Evolutionary conservation across 2,797 vertebrate genomes (phyloP).

Genomic region (Rousettus madagascariensis): DNA sequence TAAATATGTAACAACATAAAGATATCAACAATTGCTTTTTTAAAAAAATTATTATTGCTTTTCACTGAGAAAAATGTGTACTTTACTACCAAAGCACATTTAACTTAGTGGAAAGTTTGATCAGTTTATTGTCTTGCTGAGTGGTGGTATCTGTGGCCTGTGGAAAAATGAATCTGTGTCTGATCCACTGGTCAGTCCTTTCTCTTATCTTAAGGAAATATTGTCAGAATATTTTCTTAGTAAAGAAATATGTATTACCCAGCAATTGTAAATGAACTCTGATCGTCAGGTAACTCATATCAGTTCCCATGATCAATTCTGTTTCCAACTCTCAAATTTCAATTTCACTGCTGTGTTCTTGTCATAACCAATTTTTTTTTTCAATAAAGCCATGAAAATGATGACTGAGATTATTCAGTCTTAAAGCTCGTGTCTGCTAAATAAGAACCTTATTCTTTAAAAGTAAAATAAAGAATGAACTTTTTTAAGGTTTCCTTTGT

Average conservation of each 20-base stretch:
- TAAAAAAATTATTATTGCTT: background rate
- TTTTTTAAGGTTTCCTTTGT: background rate
- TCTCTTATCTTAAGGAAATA: background rate
- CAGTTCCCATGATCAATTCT: background rate
- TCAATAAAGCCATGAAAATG: background rate
- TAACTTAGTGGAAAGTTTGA: background rate
- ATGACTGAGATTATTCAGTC: background rate
- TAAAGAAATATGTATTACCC: background rate
- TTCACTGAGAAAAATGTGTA: background rate
- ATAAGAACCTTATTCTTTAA: background rate
- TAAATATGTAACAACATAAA: background rate
- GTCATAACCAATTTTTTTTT: slow-evolving; percentile 23
- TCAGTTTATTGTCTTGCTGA: background rate
- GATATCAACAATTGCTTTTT: background rate
- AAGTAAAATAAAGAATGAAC: background rate
- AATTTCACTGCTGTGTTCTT: background rate
- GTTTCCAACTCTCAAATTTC: background rate
- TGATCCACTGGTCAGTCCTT: background rate
- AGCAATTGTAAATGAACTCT: background rate
- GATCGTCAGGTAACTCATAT: background rate
- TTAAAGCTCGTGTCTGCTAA: background rate
- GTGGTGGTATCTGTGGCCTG: background rate
- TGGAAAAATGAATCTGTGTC: background rate
- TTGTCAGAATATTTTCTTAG: background rate
- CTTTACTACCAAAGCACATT: background rate